Base-by-base conservation (phyloP, 1,140 invertebrate species). In the Antheraea mylitta region DNA sequence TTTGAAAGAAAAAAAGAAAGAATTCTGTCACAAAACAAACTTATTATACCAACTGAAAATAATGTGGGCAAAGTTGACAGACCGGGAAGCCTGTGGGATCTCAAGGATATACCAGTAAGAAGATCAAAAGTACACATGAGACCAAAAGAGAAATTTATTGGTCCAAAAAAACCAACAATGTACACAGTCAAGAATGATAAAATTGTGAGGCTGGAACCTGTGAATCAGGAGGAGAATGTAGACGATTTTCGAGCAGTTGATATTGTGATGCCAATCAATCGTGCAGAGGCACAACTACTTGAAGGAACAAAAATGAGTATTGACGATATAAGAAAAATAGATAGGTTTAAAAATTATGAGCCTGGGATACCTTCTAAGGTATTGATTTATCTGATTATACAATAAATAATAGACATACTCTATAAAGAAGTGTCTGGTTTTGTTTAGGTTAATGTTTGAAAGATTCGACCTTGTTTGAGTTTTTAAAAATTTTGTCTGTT, bases 311-410 rank as follows among this genome's bases (percentile, higher is more conserved):
- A 92, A 62, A 90, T 92, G 87, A 68, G 76, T 53, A 60, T 90
- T 37, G 88, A 92, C 80, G 82, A 92, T 65, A 92, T 92, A 16
- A 88, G 76, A 63, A 90, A 84, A 53, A 92, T 90, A 69, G 87
- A 90, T 0, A 78, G 86, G 48, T 92, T 90, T 58, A 90, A 87
- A 67, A 83, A 92, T 66, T 92, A 90, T 79, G 80, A 88, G 37
- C 88, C 88, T 58, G 90, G 90, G n/a, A 75, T 85, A 71, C 90
- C 90, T 67, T 90, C 90, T 8, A 90, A 90, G 82, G 90, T 72
- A 71, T 59, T 36, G 48, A 63, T 30, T 61, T 30, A 22, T 9
- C 7, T 61, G 10, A 16, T 42, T 42, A 42, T 11, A 42, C 38
- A 42, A n/a, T n/a, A n/a, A n/a, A n/a, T n/a, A n/a, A n/a, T n/a